Percentiles rank a stretch among this genome's conserved stretches.
phyloP scores from a whole-genome alignment of 2,888 invertebrate species.

The Tortrix viridana region DNA sequence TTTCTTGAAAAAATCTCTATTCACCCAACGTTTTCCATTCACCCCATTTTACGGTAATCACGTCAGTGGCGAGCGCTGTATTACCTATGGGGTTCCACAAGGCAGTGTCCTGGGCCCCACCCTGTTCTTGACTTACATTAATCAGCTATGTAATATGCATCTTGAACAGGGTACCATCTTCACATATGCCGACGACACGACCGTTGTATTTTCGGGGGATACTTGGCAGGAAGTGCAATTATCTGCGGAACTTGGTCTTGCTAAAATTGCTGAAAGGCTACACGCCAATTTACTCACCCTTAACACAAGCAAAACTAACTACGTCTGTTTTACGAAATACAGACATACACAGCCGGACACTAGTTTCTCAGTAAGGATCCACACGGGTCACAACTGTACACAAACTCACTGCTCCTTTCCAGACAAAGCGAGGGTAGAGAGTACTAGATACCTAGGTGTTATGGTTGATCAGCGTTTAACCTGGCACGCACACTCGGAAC shows the following conservation, averaged over 20 bases:
- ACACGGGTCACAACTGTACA: not conserved
- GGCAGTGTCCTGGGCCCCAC: no score
- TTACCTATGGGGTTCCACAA: no score
- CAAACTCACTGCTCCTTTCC: not conserved
- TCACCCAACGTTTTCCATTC: no score
- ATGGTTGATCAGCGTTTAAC: conserved; percentile 10
- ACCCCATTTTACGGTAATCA: no score
- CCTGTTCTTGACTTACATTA: no score
- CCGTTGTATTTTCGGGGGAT: no score
- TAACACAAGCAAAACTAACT: not conserved
- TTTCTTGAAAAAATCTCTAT: no score
- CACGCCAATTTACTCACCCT: not conserved
- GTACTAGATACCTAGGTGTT: not conserved
- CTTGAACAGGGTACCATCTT: not conserved
- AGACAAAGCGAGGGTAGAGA: not conserved
- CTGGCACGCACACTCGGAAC: conserved; percentile 3
- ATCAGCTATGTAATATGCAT: not conserved
- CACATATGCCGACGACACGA: conserved; percentile 9
- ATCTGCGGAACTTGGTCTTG: not conserved
- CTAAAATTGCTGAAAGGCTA: conserved; percentile 1
- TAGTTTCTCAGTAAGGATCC: no score
- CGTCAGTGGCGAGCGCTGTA: no score
- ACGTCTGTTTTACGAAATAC: no score
- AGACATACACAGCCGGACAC: not conserved
- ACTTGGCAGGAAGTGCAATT: not conserved